Conservation (phyloP, 2,797 vertebrate species). For the Oreochromis grahami region DNA sequence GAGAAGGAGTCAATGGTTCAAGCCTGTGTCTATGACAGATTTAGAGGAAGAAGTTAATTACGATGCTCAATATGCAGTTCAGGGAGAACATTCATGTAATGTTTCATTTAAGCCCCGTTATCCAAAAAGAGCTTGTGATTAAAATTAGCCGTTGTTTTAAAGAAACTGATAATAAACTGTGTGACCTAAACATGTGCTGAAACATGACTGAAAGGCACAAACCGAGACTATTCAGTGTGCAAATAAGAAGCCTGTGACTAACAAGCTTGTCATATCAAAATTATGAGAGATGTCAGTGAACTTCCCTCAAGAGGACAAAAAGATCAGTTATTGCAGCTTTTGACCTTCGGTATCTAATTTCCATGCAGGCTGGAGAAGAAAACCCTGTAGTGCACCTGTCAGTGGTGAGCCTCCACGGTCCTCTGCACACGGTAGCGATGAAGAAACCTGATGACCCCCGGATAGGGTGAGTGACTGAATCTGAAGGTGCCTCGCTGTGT, state of each 20-base stretch:
- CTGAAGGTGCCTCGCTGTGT: neutral
- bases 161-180: neutral
- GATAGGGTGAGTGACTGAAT: conserved; percentile 82
- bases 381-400: conserved; percentile 91
- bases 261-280: neutral
- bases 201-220: neutral
- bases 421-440: conserved; percentile 91
- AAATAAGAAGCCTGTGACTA: neutral
- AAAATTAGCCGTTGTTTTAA: neutral
- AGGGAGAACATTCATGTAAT: neutral
- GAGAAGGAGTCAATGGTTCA: neutral
- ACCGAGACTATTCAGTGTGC: neutral
- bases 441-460: conserved; percentile 90
- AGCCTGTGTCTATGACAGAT: neutral
- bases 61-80: neutral
- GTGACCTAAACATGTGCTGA: neutral
- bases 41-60: neutral
- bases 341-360: conserved; percentile 2
- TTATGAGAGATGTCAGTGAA: neutral
- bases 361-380: conserved; percentile 86
- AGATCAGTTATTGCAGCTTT: neutral
- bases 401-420: conserved; percentile 92
- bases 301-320: neutral
- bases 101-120: neutral
- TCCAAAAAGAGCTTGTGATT: neutral